phyloP scores from a whole-genome alignment of 2,888 invertebrate species.

The Drosophila trichaetosa region DNA sequence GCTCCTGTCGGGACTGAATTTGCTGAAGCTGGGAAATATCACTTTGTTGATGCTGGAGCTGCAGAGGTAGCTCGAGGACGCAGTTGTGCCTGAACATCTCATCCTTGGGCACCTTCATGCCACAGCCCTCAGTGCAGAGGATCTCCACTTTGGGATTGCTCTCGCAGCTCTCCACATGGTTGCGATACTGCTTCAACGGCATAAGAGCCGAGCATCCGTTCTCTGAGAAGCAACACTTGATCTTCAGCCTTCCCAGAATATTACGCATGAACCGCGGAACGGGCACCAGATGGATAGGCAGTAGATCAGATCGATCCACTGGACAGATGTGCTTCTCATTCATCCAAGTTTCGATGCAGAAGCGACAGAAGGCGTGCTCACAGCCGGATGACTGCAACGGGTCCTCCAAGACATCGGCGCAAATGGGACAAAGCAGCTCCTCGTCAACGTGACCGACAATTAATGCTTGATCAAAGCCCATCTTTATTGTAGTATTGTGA shows the following conservation, averaged over 20 bases:
- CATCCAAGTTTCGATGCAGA: slow-evolving; percentile 66
- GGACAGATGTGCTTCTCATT: slow-evolving; percentile 60
- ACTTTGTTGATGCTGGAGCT: slow-evolving; percentile 28
- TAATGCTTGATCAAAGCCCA: slow-evolving; percentile 61
- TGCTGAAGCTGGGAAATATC: slow-evolving; percentile 36
- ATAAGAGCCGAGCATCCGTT: slow-evolving; percentile 43
- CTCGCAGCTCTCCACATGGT: slow-evolving; percentile 43
- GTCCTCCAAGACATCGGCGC: slow-evolving; percentile 63
- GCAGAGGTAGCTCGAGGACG: slow-evolving; percentile 49
- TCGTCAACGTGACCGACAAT: slow-evolving; percentile 65
- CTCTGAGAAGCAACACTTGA: slow-evolving; percentile 52
- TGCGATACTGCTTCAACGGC: slow-evolving; percentile 41
- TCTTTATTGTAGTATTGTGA: slow-evolving; percentile 8
- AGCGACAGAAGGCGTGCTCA: slow-evolving; percentile 63
- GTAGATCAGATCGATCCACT: slow-evolving; percentile 56
- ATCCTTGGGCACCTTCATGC: slow-evolving; percentile 55
- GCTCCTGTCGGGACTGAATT: slow-evolving; percentile 40
- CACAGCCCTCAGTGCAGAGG: slow-evolving; percentile 30
- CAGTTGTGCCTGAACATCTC: slow-evolving; percentile 61
- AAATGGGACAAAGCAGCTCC: slow-evolving; percentile 67
- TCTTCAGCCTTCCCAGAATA: slow-evolving; percentile 58
- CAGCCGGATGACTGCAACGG: slow-evolving; percentile 61
- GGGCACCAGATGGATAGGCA: slow-evolving; percentile 40
- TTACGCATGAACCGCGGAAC: slow-evolving; percentile 67
- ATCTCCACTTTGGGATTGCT: slow-evolving; percentile 48